Conservation (phyloP, 2,888 invertebrate species). For the Griposia aprilina region DNA sequence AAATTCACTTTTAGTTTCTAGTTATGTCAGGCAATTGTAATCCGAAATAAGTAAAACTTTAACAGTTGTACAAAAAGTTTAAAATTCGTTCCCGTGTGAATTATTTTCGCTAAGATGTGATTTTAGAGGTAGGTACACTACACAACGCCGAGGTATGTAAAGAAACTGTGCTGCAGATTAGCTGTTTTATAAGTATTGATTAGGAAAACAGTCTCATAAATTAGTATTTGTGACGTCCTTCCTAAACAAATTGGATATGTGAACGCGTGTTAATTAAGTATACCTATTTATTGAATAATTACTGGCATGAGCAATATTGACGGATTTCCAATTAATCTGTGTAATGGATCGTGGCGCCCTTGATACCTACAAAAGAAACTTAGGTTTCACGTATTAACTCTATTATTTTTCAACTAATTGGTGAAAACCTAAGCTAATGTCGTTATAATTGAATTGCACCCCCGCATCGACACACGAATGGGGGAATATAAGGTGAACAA, state of each 20-base stretch:
- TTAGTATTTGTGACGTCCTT: conserved; percentile 44
- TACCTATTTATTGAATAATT: conserved; percentile 42
- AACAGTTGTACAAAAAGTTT: too few relatives aligned
- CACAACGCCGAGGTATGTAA: neutral
- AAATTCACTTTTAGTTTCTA: too few relatives aligned
- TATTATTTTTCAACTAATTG: conserved; percentile 67
- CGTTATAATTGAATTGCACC: conserved; percentile 69
- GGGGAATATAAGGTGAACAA: conserved; percentile 73
- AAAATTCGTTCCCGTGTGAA: neutral
- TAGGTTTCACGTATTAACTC: conserved; percentile 73
- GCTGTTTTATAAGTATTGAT: conserved; percentile 44
- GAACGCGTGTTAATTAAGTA: conserved; percentile 55
- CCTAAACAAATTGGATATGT: conserved; percentile 41
- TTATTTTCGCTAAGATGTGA: neutral
- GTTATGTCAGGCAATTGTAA: too few relatives aligned
- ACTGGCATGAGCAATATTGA: conserved; percentile 59
- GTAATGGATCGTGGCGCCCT: conserved; percentile 74
- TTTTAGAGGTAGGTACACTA: neutral
- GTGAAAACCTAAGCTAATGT: conserved; percentile 68
- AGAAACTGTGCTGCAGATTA: neutral
- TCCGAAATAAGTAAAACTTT: too few relatives aligned
- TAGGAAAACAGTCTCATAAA: conserved; percentile 44
- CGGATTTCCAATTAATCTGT: conserved; percentile 68
- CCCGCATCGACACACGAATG: conserved; percentile 63
- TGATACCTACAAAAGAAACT: conserved; percentile 73